A percentile compares a stretch with the other conserved stretches of the same genome.
phyloP scores from a whole-genome alignment of 2,888 invertebrate species.

The Tinea semifulvella region DNA sequence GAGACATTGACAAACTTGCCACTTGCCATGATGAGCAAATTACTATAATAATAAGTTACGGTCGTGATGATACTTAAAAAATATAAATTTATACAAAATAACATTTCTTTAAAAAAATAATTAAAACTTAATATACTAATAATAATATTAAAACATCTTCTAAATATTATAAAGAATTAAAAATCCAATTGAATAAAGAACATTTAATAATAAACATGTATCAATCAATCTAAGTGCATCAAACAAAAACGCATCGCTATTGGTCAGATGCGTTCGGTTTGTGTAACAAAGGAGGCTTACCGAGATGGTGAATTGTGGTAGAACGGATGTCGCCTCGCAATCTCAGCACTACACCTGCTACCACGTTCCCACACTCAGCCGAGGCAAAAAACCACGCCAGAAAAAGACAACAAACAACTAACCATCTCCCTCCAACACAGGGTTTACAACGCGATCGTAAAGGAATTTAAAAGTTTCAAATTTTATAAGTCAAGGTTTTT shows the following conservation, averaged over 20 bases:
- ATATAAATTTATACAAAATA: no score
- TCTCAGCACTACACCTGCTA: conserved; percentile 66
- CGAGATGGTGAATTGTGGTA: conserved; percentile 46
- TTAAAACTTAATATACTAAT: no score
- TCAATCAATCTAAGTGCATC: background rate
- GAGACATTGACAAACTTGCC: no score
- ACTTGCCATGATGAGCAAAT: no score
- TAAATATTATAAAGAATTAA: no score
- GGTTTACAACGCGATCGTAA: conserved; percentile 28
- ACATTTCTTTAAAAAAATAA: no score
- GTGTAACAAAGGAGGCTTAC: conserved; percentile 44
- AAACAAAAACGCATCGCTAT: background rate
- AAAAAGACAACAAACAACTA: conserved; percentile 35
- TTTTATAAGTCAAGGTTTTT: conserved; percentile 9
- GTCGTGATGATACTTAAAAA: no score
- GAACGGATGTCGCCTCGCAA: conserved; percentile 66
- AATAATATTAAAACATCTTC: no score
- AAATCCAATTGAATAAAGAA: no score
- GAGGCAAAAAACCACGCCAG: conserved; percentile 56
- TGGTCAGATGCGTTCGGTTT: conserved; percentile 27
- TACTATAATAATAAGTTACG: no score
- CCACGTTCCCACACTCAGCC: conserved; percentile 65
- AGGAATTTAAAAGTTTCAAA: conserved; percentile 7
- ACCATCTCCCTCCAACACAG: conserved; percentile 43
- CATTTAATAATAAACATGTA: background rate